Evolutionary conservation across 1,140 invertebrate genomes (phyloP).

Genomic region (Lasioglossum albipes): DNA sequence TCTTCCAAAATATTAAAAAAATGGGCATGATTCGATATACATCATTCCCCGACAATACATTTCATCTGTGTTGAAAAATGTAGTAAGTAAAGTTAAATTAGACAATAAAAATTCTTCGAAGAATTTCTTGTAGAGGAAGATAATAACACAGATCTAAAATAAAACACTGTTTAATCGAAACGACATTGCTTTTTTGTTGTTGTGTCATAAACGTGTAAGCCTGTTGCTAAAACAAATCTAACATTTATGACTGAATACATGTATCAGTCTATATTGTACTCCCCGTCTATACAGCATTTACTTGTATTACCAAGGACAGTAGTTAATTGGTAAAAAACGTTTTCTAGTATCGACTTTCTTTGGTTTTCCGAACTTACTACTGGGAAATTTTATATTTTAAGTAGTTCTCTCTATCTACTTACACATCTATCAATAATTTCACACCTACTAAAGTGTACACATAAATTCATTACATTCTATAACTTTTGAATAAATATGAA

Average conservation of each 20-base stretch:
- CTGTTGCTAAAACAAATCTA: background rate
- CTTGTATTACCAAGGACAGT: conserved; percentile 4
- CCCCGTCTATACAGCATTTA: background rate
- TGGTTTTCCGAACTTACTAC: conserved; percentile 41
- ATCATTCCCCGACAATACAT: background rate
- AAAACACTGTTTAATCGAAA: background rate
- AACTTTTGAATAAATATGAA: conserved; percentile 25
- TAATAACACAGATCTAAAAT: background rate
- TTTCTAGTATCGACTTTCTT: conserved; percentile 36
- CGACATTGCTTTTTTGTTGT: background rate
- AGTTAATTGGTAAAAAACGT: conserved; percentile 21
- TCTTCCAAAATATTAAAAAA: conserved; percentile 32
- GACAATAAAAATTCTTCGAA: background rate
- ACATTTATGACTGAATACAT: conserved; percentile 1
- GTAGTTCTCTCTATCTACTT: conserved; percentile 18
- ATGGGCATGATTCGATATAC: background rate
- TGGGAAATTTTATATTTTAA: conserved; percentile 29
- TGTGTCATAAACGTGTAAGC: conserved; percentile 7
- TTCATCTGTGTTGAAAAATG: background rate
- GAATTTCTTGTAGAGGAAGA: background rate
- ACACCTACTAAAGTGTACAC: conserved; percentile 23
- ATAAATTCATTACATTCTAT: conserved; percentile 28
- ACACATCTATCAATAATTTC: conserved; percentile 24
- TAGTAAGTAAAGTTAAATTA: background rate
- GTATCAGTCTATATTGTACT: conserved; percentile 21